Evolutionary conservation across 2,888 invertebrate genomes (phyloP).

Genomic region (Epirrita christyi): DNA sequence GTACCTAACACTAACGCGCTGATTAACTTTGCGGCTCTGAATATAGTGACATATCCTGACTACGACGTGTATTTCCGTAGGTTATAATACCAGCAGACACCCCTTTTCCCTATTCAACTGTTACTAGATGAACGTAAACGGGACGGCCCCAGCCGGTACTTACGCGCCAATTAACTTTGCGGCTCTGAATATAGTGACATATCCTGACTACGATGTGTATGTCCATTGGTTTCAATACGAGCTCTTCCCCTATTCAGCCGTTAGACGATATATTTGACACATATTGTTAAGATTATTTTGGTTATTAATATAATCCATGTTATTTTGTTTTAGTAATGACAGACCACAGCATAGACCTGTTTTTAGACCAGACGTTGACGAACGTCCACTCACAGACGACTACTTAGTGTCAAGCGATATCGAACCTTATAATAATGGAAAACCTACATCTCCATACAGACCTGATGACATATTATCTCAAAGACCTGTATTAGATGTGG

Average conservation of each 20-base stretch:
- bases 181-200: no score
- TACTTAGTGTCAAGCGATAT: constrained; percentile 53
- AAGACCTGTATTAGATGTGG: constrained; percentile 60
- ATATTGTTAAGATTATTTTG: no score
- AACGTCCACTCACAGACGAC: constrained; percentile 61
- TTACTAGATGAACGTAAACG: constrained; percentile 58
- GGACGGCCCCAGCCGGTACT: constrained; percentile 14
- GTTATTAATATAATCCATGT: no score
- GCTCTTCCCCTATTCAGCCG: constrained; percentile 66
- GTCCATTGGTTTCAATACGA: constrained; percentile 67
- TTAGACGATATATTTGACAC: no score
- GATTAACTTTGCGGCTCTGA: no score
- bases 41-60: no score
- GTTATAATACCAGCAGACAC: constrained; percentile 71
- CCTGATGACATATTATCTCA: constrained; percentile 67
- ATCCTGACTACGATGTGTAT: constrained; percentile 77
- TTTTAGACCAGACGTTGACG: constrained; percentile 66
- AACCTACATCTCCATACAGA: constrained; percentile 54
- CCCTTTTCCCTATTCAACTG: constrained; percentile 66
- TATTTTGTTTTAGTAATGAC: constrained; percentile 29
- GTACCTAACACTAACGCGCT: no score
- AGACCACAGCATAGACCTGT: constrained; percentile 64
- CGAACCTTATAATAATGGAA: constrained; percentile 43
- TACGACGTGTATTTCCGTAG: constrained; percentile 56
- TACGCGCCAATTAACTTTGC: no score